Conservation (phyloP, 2,888 invertebrate species). For the Scrobipalpa atriplicella region DNA sequence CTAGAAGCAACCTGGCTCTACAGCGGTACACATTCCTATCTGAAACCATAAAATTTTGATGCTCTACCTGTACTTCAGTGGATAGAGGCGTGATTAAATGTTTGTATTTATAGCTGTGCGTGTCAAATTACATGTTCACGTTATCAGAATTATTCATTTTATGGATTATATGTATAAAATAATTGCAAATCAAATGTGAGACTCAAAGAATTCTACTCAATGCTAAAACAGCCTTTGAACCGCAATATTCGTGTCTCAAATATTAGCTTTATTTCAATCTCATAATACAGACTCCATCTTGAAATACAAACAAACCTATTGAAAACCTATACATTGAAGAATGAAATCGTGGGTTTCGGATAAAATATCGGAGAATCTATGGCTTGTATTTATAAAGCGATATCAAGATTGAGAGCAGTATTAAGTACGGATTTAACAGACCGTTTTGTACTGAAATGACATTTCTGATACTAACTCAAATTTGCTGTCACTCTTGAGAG, state of each 20-base stretch:
- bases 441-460: no score
- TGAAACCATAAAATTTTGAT: no score
- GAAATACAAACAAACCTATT: conserved; percentile 23
- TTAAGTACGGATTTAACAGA: no score
- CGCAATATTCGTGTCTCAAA: conserved; percentile 7
- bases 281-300: conserved; percentile 9
- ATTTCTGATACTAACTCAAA: no score
- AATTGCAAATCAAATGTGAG: background rate
- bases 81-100: no score
- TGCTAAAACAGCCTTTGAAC: background rate
- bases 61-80: no score
- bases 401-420: no score
- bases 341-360: conserved; percentile 16
- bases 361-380: conserved; percentile 23
- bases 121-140: background rate
- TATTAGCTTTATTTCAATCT: conserved; percentile 12
- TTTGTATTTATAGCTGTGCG: background rate
- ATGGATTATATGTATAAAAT: background rate
- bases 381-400: no score
- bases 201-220: background rate
- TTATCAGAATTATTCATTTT: background rate
- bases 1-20: no score
- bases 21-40: no score
- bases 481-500: no score
- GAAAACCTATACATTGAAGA: conserved; percentile 16